Evolutionary conservation across 2,797 vertebrate species (phyloP), one percentile per base, ranked within the genome.

Genomic region (Pangasius djambal): DNA sequence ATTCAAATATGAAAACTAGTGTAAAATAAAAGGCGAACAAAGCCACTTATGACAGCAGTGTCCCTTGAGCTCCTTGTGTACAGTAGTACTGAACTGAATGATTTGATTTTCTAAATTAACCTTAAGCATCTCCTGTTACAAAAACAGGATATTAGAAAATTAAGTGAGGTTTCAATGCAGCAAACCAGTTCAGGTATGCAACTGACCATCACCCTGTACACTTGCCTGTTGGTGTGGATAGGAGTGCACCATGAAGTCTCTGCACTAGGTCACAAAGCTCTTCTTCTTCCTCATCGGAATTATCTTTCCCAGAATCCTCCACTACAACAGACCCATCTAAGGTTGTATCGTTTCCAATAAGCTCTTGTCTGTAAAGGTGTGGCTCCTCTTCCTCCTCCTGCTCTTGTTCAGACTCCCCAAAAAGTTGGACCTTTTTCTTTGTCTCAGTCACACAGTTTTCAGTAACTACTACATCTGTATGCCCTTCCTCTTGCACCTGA

Each of bases 231-330:
- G 93, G 88, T 52, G 31, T 92, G 86, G 95, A 93, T 59, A 92
- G 83, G 85, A 91, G 94, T 0, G 86, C 89, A n/a, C 92, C 88
- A 91, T 94, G 95, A 89, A 98, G 93, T 91, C 93, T 94, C 77
- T 94, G 93, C 72, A 96, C 89, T 0, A 97, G 88, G 48, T 96
- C 93, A 89, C 94, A 93, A 18, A 97, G 90, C 86, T 91, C 90
- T 83, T 89, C 61, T 34, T 79, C 90, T 34, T 91, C 91, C n/a
- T 77, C 65, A 28, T 90, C 77, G 20, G 87, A 86, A 22, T 65
- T 82, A 28, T 83, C 89, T 65, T 34, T 75, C 63, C 34, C 63
- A n/a, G 81, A 85, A 79, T 83, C 61, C 6, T 89, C 83, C 28
- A 83, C 84, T 50, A 28, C 44, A 3, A 55, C 31, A 52, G 83